phyloP scores from a whole-genome alignment of 2,888 invertebrate genomes.

The Galerucella pusilla region DNA sequence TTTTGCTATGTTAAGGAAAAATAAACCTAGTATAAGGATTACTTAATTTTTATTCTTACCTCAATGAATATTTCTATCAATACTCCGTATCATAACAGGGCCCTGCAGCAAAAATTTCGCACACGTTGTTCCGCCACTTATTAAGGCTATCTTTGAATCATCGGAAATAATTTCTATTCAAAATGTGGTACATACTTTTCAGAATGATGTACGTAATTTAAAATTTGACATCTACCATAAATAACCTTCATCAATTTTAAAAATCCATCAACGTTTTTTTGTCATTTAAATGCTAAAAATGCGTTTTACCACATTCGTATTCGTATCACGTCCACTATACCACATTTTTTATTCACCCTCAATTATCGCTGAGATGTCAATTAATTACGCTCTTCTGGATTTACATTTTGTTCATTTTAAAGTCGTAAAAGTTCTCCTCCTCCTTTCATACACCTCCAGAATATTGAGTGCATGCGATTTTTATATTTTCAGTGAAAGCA shows the following conservation, averaged over 20 bases:
- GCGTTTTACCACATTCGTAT: constrained; percentile 22
- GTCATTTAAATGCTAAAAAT: not conserved
- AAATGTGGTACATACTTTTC: not conserved
- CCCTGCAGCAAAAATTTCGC: too few species aligned
- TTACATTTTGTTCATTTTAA: constrained; percentile 30
- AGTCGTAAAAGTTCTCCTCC: constrained; percentile 17
- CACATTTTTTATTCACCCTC: constrained; percentile 35
- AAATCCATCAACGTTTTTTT: not conserved
- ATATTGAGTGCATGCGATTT: constrained; percentile 24
- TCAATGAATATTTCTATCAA: too few species aligned
- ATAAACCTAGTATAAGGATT: too few species aligned
- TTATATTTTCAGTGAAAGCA: not conserved
- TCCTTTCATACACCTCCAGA: constrained; percentile 17
- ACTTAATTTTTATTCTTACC: too few species aligned
- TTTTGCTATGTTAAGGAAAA: too few species aligned
- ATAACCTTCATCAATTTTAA: not conserved
- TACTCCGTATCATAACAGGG: too few species aligned
- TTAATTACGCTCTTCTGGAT: constrained; percentile 31
- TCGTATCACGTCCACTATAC: constrained; percentile 25
- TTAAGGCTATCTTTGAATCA: not conserved
- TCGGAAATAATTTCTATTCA: not conserved
- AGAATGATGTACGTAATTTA: not conserved
- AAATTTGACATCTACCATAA: constrained; percentile 1
- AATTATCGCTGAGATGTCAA: constrained; percentile 33
- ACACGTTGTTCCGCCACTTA: too few species aligned